A percentile compares a stretch with the other conserved stretches of the same genome.
Conservation (phyloP, 1,140 invertebrate species). For the roundworm (Caenorhabditis elegans) region WBcel235 BX284605.5:10254501-10255000, state of each 20-base stretch:
- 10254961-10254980: background rate
- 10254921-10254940: background rate
- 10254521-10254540: background rate
- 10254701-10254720: slow-evolving; percentile 58
- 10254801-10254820: slow-evolving; percentile 63
- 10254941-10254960: background rate
- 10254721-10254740: slow-evolving; percentile 65
- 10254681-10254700: slow-evolving; percentile 59
- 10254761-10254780: slow-evolving; percentile 62
- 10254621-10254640: slow-evolving; percentile 63
- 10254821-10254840: background rate
- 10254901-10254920: background rate
- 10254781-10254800: slow-evolving; percentile 67
- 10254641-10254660: slow-evolving; percentile 60
- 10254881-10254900: background rate
- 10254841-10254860: background rate
- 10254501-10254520: slow-evolving; percentile 14
- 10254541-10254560: slow-evolving; percentile 44
- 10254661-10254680: slow-evolving; percentile 63
- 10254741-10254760: slow-evolving; percentile 67
- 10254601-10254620: slow-evolving; percentile 65
- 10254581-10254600: slow-evolving; percentile 64
- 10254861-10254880: background rate
- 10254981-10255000: background rate
- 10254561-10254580: slow-evolving; percentile 67